Percentiles rank a stretch among this genome's conserved stretches.
phyloP scores from a whole-genome alignment of 2,113 vertebrate genomes.

The Microcebus murinus region DNA sequence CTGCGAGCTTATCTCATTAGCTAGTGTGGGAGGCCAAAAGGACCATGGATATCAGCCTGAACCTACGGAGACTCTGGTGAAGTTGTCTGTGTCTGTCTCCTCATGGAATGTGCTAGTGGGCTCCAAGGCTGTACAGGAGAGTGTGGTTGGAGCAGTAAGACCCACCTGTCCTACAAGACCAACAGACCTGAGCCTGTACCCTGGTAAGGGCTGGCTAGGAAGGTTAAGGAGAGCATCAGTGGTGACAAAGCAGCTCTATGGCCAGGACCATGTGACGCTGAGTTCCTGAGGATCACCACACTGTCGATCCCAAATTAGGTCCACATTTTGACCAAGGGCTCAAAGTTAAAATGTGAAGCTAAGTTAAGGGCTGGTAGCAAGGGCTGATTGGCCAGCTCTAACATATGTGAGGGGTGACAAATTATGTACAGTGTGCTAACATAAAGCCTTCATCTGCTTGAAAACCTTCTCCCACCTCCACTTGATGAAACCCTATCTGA shows the following conservation, averaged over 20 bases:
- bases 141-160: fast-evolving
- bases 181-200: background rate
- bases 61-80: background rate
- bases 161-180: background rate
- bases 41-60: background rate
- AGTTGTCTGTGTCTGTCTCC: background rate
- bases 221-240: background rate
- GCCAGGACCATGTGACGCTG: background rate
- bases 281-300: background rate
- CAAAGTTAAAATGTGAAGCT: background rate
- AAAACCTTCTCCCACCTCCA: background rate
- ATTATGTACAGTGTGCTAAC: too few species aligned
- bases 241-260: background rate
- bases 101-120: background rate
- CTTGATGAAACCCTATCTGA: background rate
- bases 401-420: background rate
- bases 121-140: background rate
- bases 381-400: background rate
- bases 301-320: background rate
- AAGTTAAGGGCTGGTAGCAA: background rate
- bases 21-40: background rate
- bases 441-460: background rate
- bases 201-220: background rate
- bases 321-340: background rate
- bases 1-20: background rate